Base-by-base conservation (phyloP, 2,797 vertebrate species). In the Labroides dimidiatus region DNA sequence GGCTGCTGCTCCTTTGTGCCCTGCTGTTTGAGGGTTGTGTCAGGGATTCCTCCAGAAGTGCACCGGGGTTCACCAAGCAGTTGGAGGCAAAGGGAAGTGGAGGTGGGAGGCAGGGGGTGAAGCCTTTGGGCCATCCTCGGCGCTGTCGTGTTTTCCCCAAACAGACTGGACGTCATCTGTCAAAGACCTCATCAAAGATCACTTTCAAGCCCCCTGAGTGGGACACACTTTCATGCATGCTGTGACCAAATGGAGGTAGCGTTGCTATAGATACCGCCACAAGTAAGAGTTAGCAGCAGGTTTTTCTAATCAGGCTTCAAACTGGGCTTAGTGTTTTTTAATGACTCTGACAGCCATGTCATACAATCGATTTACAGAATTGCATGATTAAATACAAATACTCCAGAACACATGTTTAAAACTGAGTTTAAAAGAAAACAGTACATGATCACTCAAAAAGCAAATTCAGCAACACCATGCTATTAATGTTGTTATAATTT, bases 1-100 rank as follows among this genome's bases (percentile, higher is more conserved):
- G 89, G 74, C 88, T 80, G 72, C 83, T 76, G 73, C 85, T 57
- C 88, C 92, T 93, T 92, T 93, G 91, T 91, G 90, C 66, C 93
- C 93, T 92, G 92, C 93, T 94, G 92, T 93, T 93, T 93, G 89
- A 92, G 77, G 79, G 81, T 73, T 86, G 88, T 85, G 84, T 92
- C 85, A 86, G 90, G 88, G 92, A 93, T 93, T 93, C 90, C 91
- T 93, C 85, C 77, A 87, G 59, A 79, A 87, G 91, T 88, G 90
- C 92, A 90, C 70, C 36, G 70, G 78, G 90, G 92, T 93, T 93
- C 92, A 93, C 79, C 67, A 44, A 93, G 75, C 91, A 92, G 93
- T 81, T 65, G 90, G 89, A 83, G 89, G 90, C 68, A 80, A 76
- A 68, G 39, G 11, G 63, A 58, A 77, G 41, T 63, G 71, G 72